Evolutionary conservation across 2,113 vertebrate species (phyloP), one percentile per base, ranked within the genome.

Genomic region (Poeciliopsis prolifica): DNA sequence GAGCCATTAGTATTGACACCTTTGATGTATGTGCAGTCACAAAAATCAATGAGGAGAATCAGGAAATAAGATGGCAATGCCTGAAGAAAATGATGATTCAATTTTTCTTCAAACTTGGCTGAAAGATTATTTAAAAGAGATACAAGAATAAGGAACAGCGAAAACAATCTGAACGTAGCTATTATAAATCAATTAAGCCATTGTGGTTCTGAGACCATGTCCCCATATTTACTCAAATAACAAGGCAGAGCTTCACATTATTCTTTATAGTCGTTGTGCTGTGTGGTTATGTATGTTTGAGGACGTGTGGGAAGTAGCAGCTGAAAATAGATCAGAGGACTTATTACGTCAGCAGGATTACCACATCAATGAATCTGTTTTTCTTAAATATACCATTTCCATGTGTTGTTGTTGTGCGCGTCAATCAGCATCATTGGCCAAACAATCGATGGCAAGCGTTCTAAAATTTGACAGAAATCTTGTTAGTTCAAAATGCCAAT

Each of bases 1-100:
- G 35, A 74, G 75, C 13, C 78, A 80, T 2, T 29, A 24, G 12
- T 75, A 78, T 82, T 28, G 87, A 90, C 77, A 81, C 0, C 51
- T 63, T 22, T 83, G 82, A 83, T 86, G 42, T 79, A 87, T 81
- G 76, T 37, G 54, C 22, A 66, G 73, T 12, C 1, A 24, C 33
- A 42, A 66, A 37, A 83, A 89, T 88, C 81, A 10, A 87, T 88
- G 28, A 9, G 51, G 29, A 13, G 9, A 29, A 80, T 80, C 61
- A 58, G 70, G 22, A 24, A 33, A 44, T 33, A 60, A 35, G 28
- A 33, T 60, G 68, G 26, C 33, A 60, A 13, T 15, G 33, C 35
- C 42, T 11, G 11, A 1, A 30, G 15, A 54, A 0, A 2, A 0
- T 58, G 8, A 48, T 44, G 12, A 28, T 65, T 29, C 13, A 51